phyloP scores from a whole-genome alignment of 2,113 vertebrate genomes.

The Zosterops hypoxanthus region DNA sequence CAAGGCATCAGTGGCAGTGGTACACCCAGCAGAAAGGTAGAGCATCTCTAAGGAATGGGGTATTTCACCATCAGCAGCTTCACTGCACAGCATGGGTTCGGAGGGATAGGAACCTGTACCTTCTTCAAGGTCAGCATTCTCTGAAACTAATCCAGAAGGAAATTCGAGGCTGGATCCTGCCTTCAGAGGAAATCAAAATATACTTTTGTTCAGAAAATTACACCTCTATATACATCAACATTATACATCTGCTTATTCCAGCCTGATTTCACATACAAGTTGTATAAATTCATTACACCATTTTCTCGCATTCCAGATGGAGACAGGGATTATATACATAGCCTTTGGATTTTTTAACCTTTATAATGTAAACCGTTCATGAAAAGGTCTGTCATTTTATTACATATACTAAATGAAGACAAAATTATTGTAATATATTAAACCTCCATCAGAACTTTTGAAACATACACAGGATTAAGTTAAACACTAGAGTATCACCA shows the following conservation, averaged over 20 bases:
- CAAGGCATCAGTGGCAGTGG: conserved; percentile 80
- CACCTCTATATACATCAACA: not conserved
- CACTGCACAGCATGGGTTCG: conserved; percentile 91
- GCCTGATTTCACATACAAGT: not conserved
- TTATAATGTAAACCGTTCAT: not conserved
- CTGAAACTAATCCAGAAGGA: conserved; percentile 46
- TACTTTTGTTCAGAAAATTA: not conserved
- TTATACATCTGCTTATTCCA: not conserved
- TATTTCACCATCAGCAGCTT: conserved; percentile 82
- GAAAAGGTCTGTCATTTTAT: not conserved
- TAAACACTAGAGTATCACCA: not conserved
- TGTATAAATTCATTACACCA: not conserved
- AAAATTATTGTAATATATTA: not conserved
- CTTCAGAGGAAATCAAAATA: conserved; percentile 55
- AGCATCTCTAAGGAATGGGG: conserved; percentile 88
- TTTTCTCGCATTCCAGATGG: not conserved
- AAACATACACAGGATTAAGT: not conserved
- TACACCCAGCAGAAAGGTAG: conserved; percentile 75
- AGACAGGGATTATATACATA: not conserved
- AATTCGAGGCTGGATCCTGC: conserved; percentile 58
- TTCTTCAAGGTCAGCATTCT: conserved; percentile 61
- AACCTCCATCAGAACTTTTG: not conserved
- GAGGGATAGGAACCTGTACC: conserved; percentile 52
- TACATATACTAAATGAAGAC: not conserved
- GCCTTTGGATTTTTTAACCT: not conserved